These are phyloP conservation scores for Lypha dubia DNA, from an alignment of 2,888 invertebrate genomes.

Conservation along the genomic window DNA sequence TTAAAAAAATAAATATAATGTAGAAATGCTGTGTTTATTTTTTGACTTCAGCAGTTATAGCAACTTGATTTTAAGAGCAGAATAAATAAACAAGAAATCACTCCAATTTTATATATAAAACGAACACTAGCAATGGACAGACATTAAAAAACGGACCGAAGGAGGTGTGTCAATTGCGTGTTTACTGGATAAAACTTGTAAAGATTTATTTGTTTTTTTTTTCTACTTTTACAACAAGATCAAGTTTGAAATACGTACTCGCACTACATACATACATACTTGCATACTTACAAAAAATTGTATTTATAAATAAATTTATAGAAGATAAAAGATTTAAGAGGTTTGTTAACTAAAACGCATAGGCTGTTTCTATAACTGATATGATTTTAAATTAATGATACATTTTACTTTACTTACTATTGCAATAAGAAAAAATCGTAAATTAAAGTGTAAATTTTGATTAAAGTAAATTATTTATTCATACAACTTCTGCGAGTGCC, in stretches of 20 bases:
- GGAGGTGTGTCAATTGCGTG: slow-evolving; percentile 61
- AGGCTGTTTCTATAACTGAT: not conserved
- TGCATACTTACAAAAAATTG: not conserved
- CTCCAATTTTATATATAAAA: not conserved
- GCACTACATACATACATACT: too few species aligned
- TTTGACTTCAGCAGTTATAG: not conserved
- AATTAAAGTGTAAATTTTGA: not conserved
- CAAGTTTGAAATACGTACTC: slow-evolving; percentile 50
- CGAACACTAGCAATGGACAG: slow-evolving; percentile 14
- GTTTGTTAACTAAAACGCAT: not conserved
- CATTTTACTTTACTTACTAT: not conserved
- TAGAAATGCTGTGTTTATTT: slow-evolving; percentile 7
- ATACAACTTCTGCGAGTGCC: not conserved
- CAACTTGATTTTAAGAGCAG: slow-evolving; percentile 9
- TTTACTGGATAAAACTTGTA: slow-evolving; percentile 8
- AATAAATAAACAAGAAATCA: slow-evolving; percentile 15
- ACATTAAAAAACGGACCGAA: not conserved
- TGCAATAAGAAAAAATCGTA: not conserved
- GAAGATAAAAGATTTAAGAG: not conserved
- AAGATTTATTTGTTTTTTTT: not conserved
- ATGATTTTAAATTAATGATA: not conserved
- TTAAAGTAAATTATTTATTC: not conserved
- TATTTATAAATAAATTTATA: slow-evolving; percentile 28
- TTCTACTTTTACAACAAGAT: slow-evolving; percentile 14
- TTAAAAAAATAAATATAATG: slow-evolving; percentile 6